Base-by-base conservation (phyloP, 1,140 invertebrate species). In the Macrobrachium nipponense region DNA sequence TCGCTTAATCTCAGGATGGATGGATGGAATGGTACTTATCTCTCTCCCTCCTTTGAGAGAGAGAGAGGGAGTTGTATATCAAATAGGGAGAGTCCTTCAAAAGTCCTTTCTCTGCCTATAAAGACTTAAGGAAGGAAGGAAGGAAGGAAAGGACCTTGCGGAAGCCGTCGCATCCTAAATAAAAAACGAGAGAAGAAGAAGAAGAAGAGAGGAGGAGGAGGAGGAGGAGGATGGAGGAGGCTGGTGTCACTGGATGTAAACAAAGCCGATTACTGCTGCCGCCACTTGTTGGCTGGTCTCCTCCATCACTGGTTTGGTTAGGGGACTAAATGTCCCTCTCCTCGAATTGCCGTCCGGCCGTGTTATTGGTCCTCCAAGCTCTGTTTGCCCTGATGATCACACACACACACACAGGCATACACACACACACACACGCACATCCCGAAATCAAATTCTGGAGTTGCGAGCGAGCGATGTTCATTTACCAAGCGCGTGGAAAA, bases 341-440 rank as follows among this genome's bases (percentile, higher is more conserved):
- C 66, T 20, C 15, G 15, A 51, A 51, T 36, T 18, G 66, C 66
- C 66, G 66, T 68, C n/a, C 66, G 36, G 18, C 66, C n/a, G 66
- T 68, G 66, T 20, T 68, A 68, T 68, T 68, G 66, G 66, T 20
- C 66, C 20, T 68, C 66, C 18, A 18, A 14, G 66, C 66, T 68
- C 18, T 68, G 66, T 68, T 68, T 68, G 66, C 66, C 66, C 20
- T 20, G 66, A 68, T 68, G 36, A 68, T 4, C 66, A 20, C 66
- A 36, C 27, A 4, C 27, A 36, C 27, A 36, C 27, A 36, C 27
- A 36, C 27, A n/a, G n/a, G n/a, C n/a, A 36, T 4, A 36, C 1
- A 36, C 27, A 36, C 27, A 36, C 27, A 36, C 27, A 36, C 27
- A 36, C 27, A 36, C 27, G 4, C 27, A 36, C 27, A 36, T 36